phyloP scores from a whole-genome alignment of 2,888 invertebrate species.

The Heliconius sara region DNA sequence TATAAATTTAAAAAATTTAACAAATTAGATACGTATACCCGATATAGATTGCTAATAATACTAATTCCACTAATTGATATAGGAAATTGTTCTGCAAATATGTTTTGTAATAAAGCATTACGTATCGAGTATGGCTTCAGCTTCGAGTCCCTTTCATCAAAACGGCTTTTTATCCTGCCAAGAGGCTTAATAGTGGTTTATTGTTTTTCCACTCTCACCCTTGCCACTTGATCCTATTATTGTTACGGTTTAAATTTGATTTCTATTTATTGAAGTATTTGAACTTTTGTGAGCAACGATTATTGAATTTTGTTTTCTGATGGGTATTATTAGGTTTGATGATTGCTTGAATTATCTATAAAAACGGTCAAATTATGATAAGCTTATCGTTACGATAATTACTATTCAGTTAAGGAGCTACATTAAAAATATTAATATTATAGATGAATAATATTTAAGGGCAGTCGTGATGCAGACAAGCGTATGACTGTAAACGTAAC shows the following conservation, averaged over 20 bases:
- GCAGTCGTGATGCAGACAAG: no score
- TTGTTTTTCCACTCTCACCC: conserved; percentile 25
- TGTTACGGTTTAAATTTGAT: conserved; percentile 22
- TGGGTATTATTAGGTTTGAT: not conserved
- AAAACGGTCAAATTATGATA: no score
- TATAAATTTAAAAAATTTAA: no score
- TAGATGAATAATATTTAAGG: no score
- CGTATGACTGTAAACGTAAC: no score
- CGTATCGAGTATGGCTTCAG: conserved; percentile 27
- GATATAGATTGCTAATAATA: not conserved
- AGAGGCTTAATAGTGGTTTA: conserved; percentile 26
- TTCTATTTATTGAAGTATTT: not conserved
- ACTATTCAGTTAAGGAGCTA: no score
- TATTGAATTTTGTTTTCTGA: not conserved
- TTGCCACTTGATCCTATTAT: conserved; percentile 22
- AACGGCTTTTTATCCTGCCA: conserved; percentile 40
- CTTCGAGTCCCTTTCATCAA: conserved; percentile 38
- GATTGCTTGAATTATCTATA: not conserved
- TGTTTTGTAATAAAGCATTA: conserved; percentile 32
- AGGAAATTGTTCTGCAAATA: conserved; percentile 20
- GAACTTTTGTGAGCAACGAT: not conserved
- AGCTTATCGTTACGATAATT: no score
- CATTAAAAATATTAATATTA: no score
- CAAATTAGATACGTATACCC: not conserved
- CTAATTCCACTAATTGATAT: not conserved